A percentile compares a stretch with the other conserved stretches of the same genome.
Conservation (phyloP, 2,797 vertebrate species). For the Mico argentatus region DNA sequence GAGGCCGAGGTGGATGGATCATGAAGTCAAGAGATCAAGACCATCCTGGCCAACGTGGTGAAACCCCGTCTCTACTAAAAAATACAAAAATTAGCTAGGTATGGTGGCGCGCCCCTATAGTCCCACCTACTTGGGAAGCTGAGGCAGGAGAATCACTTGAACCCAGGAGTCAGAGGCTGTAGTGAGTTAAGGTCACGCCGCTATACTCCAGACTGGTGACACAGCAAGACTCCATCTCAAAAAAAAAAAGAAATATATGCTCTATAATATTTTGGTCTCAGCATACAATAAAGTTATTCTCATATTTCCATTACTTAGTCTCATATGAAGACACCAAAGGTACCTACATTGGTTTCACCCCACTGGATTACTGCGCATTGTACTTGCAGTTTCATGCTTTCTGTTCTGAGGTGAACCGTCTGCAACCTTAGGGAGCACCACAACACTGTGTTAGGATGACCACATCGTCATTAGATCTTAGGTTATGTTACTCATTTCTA, state of each 20-base stretch:
- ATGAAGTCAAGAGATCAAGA: no score
- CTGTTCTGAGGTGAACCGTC: fast-evolving
- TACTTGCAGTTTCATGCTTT: neutral
- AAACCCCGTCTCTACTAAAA: no score
- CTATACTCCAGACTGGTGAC: no score
- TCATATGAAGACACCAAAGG: neutral
- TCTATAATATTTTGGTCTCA: neutral
- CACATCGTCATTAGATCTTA: neutral
- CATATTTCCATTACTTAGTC: neutral
- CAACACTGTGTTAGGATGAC: neutral
- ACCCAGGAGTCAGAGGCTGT: no score
- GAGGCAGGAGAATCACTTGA: no score
- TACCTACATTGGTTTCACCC: neutral
- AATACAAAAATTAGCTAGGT: no score
- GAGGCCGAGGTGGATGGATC: no score
- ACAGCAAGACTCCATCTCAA: no score
- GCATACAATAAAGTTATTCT: neutral
- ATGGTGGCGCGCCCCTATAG: no score
- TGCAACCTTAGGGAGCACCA: fast-evolving
- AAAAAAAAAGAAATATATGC: neutral
- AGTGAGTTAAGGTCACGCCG: no score
- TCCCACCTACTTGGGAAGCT: no score
- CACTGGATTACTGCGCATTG: fast-evolving
- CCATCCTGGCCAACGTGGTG: no score
- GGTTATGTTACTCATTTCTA: neutral